Conservation (phyloP, 2,888 invertebrate genomes). For the Acronicta alni region DNA sequence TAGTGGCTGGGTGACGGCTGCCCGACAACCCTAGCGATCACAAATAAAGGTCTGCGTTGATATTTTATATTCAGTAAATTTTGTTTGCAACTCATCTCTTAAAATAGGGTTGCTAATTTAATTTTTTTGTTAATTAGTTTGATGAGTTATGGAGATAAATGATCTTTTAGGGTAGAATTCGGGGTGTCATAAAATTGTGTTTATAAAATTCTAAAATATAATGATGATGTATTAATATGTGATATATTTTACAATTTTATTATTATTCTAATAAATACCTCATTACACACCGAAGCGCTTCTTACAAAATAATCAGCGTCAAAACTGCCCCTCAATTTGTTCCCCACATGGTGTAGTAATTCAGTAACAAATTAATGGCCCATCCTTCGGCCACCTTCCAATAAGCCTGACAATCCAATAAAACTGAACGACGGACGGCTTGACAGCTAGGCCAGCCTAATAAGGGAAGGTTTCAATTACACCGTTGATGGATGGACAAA, state of each 20-base stretch:
- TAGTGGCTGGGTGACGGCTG: conserved; percentile 10
- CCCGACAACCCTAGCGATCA: conserved; percentile 34
- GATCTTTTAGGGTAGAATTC: too few species aligned
- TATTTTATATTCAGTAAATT: conserved; percentile 21
- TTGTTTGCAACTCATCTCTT: conserved; percentile 3
- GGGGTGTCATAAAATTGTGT: too few species aligned
- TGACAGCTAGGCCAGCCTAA: conserved; percentile 62
- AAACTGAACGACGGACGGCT: conserved; percentile 61
- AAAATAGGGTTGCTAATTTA: conserved; percentile 11
- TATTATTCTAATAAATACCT: conserved; percentile 2
- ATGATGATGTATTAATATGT: too few species aligned
- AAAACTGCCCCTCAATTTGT: conserved; percentile 40
- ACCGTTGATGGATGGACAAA: conserved; percentile 56
- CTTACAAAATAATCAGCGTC: conserved; percentile 41
- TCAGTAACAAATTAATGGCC: conserved; percentile 67
- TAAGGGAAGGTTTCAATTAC: conserved; percentile 62
- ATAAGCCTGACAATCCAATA: conserved; percentile 66
- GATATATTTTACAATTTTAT: too few species aligned
- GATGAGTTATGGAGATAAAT: neutral
- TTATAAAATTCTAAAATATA: too few species aligned
- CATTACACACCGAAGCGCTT: conserved; percentile 35
- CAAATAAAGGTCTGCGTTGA: conserved; percentile 8
- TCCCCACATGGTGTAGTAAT: conserved; percentile 58
- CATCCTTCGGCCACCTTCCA: conserved; percentile 61
- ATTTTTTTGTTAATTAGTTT: neutral